Conservation (phyloP, 2,113 vertebrate species). For the Petrocephalus microphthalmus region DNA sequence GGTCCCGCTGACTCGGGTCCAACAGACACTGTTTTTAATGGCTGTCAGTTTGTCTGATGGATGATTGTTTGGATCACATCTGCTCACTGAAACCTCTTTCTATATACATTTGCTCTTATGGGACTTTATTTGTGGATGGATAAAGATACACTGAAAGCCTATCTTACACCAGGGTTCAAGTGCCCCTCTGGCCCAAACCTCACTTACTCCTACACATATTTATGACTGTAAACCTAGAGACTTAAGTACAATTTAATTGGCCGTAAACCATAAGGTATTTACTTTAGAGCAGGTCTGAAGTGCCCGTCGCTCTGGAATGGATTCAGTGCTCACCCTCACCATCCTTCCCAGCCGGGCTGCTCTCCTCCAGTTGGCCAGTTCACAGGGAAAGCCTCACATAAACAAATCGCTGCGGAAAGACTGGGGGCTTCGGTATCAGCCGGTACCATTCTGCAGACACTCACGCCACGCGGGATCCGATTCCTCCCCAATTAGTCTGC, state of each 20-base stretch:
- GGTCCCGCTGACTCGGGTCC: constrained; percentile 41
- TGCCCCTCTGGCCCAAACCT: constrained; percentile 39
- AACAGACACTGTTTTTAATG: constrained; percentile 57
- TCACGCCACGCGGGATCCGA: constrained; percentile 51
- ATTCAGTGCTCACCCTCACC: constrained; percentile 62
- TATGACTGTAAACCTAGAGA: constrained; percentile 72
- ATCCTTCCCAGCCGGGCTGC: constrained; percentile 29
- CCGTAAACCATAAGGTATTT: constrained; percentile 82
- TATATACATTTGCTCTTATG: constrained; percentile 51
- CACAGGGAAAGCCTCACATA: constrained; percentile 70
- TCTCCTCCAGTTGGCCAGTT: constrained; percentile 68
- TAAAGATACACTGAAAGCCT: constrained; percentile 40
- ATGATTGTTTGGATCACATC: constrained; percentile 57
- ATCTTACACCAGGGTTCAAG: constrained; percentile 47
- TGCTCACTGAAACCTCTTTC: constrained; percentile 49
- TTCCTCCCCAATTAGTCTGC: constrained; percentile 71
- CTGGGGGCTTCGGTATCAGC: constrained; percentile 77
- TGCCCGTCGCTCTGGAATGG: constrained; percentile 72
- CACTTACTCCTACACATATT: constrained; percentile 74
- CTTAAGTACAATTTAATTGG: constrained; percentile 88
- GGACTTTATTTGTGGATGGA: constrained; percentile 40
- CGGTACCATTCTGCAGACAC: constrained; percentile 73
- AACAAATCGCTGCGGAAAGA: constrained; percentile 69
- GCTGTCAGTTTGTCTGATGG: constrained; percentile 54
- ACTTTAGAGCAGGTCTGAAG: constrained; percentile 79